phyloP scores from a whole-genome alignment of 2,888 invertebrate genomes.

The Acleris holmiana region DNA sequence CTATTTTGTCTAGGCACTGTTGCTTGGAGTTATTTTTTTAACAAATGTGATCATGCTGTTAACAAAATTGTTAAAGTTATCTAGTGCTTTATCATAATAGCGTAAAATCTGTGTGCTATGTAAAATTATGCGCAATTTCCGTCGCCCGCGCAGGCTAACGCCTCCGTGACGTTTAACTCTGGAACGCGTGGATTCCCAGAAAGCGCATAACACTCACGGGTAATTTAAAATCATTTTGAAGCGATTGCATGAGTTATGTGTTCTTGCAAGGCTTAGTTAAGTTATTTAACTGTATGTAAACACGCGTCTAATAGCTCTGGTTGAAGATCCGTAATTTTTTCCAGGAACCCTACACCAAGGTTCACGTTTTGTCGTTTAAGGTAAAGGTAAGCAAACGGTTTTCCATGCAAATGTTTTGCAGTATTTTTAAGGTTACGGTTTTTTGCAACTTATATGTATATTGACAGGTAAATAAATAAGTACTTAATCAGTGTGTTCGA shows the following conservation, averaged over 20 bases:
- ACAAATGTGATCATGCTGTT: no score
- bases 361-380: no score
- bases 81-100: neutral
- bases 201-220: slow-evolving; percentile 3
- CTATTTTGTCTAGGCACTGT: no score
- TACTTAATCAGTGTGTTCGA: no score
- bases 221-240: slow-evolving; percentile 13
- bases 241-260: slow-evolving; percentile 4
- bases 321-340: neutral
- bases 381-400: no score
- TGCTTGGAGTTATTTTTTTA: no score
- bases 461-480: no score
- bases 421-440: no score
- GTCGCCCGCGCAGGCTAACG: slow-evolving; percentile 41
- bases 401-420: no score
- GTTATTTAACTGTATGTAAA: slow-evolving; percentile 27
- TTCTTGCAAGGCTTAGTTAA: slow-evolving; percentile 19
- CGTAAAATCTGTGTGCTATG: slow-evolving; percentile 2
- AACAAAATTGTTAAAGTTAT: neutral
- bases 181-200: slow-evolving; percentile 1
- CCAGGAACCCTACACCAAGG: neutral
- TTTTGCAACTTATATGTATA: no score
- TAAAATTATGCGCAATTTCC: slow-evolving; percentile 46
- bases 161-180: slow-evolving; percentile 30
- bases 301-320: slow-evolving; percentile 1